These are phyloP conservation scores for Drosophila oshimai DNA, from an alignment of 1,140 invertebrate species.

Conservation along the genomic window DNA sequence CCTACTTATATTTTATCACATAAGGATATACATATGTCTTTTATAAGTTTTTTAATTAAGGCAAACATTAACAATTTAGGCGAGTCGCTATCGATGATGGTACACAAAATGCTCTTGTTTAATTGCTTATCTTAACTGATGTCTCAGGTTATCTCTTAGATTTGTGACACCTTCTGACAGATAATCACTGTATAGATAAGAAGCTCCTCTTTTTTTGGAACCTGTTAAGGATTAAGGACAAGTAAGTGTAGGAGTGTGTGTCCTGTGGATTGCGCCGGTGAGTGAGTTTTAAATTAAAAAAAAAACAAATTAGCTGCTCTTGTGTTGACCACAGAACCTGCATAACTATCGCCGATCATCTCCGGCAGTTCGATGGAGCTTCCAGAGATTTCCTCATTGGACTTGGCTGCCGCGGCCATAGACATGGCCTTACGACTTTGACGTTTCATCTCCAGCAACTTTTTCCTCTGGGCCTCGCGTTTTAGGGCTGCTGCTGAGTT, in stretches of 20 bases:
- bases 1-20: slow-evolving; percentile 66
- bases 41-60: slow-evolving; percentile 49
- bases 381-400: slow-evolving; percentile 31
- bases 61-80: slow-evolving; percentile 59
- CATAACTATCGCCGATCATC: slow-evolving; percentile 36
- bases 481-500: slow-evolving; percentile 84
- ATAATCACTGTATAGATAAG: slow-evolving; percentile 14
- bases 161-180: slow-evolving; percentile 56
- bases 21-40: slow-evolving; percentile 63
- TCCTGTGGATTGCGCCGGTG: slow-evolving; percentile 27
- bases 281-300: slow-evolving; percentile 42
- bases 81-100: slow-evolving; percentile 32
- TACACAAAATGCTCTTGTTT: background rate
- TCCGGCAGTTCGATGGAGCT: background rate
- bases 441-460: slow-evolving; percentile 90
- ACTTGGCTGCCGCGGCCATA: slow-evolving; percentile 84
- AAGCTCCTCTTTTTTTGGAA: slow-evolving; percentile 60
- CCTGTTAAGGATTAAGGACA: slow-evolving; percentile 77
- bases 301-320: slow-evolving; percentile 53
- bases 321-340: slow-evolving; percentile 33
- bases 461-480: slow-evolving; percentile 90
- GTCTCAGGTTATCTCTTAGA: slow-evolving; percentile 1
- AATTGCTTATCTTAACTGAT: background rate
- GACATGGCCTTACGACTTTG: slow-evolving; percentile 84
- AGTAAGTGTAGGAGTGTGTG: slow-evolving; percentile 28